Evolutionary conservation across 2,113 vertebrate genomes (phyloP).

Genomic region (Oplegnathus fasciatus): DNA sequence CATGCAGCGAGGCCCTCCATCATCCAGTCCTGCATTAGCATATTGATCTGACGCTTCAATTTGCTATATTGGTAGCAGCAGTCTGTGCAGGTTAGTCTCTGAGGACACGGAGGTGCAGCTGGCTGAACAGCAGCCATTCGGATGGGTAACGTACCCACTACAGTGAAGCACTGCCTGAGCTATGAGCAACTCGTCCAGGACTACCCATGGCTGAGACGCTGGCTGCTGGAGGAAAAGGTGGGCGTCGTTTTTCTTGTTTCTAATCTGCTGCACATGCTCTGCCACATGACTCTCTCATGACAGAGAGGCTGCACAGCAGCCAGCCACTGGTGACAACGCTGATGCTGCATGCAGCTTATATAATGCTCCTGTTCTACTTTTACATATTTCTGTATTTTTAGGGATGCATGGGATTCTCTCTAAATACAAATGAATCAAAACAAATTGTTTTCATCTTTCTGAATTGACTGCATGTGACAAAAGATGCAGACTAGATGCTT

Average conservation of each 20-base stretch:
- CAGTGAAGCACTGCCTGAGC: conserved; percentile 93
- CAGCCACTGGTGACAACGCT: conserved; percentile 11
- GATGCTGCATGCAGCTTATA: conserved; percentile 36
- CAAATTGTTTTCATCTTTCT: background rate
- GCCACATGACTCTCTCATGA: conserved; percentile 66
- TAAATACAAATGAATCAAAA: background rate
- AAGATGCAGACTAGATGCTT: background rate
- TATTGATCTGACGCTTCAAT: conserved; percentile 25
- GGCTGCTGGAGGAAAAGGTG: conserved; percentile 84
- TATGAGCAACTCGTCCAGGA: conserved; percentile 89
- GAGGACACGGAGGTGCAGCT: conserved; percentile 31
- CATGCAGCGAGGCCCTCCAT: conserved; percentile 41
- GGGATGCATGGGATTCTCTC: background rate
- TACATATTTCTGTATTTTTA: background rate
- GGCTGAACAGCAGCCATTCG: conserved; percentile 40
- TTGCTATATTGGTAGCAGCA: conserved; percentile 18
- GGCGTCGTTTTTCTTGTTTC: conserved; percentile 64
- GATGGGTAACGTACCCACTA: conserved; percentile 91
- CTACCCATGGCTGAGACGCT: conserved; percentile 87
- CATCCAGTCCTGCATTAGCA: conserved; percentile 41
- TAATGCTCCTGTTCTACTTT: conserved; percentile 4
- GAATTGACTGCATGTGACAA: background rate
- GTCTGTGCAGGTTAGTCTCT: background rate
- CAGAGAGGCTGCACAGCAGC: conserved; percentile 41
- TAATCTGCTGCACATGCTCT: conserved; percentile 70